Conservation (phyloP, 2,888 invertebrate genomes). For the Hylaea fasciaria region DNA sequence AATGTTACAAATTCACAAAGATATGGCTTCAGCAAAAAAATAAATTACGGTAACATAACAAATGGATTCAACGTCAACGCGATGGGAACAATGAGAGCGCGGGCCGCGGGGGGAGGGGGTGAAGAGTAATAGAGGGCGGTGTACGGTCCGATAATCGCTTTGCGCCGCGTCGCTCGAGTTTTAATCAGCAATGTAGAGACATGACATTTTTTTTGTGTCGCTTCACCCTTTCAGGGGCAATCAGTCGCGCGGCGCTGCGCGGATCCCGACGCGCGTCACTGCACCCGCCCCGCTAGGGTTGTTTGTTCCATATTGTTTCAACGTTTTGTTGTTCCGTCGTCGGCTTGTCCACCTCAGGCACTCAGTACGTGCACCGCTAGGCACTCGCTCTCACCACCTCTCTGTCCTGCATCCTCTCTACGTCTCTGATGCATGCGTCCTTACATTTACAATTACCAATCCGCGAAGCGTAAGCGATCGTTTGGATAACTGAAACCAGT, state of each 20-base stretch:
- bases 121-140: conserved; percentile 59
- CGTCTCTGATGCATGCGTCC: too few relatives aligned
- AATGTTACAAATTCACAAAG: not conserved
- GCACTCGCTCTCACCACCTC: too few relatives aligned
- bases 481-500: conserved; percentile 44
- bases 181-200: conserved; percentile 73
- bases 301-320: conserved; percentile 48
- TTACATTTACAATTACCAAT: not conserved
- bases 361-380: too few relatives aligned
- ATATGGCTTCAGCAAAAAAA: conserved; percentile 41
- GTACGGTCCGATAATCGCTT: conserved; percentile 79
- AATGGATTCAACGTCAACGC: conserved; percentile 46
- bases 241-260: conserved; percentile 73
- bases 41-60: conserved; percentile 52
- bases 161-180: conserved; percentile 67
- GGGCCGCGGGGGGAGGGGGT: conserved; percentile 24
- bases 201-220: conserved; percentile 65
- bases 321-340: too few relatives aligned
- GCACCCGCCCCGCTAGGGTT: conserved; percentile 48
- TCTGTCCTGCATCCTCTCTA: too few relatives aligned
- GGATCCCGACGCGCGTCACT: conserved; percentile 66
- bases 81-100: not conserved
- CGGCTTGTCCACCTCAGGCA: too few relatives aligned
- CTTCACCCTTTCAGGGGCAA: conserved; percentile 73
- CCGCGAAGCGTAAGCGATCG: conserved; percentile 28